These are phyloP conservation scores for Acanthaster planci DNA, from an alignment of 35 echinoderm and acorn worm genomes.

Conservation along the genomic window DNA sequence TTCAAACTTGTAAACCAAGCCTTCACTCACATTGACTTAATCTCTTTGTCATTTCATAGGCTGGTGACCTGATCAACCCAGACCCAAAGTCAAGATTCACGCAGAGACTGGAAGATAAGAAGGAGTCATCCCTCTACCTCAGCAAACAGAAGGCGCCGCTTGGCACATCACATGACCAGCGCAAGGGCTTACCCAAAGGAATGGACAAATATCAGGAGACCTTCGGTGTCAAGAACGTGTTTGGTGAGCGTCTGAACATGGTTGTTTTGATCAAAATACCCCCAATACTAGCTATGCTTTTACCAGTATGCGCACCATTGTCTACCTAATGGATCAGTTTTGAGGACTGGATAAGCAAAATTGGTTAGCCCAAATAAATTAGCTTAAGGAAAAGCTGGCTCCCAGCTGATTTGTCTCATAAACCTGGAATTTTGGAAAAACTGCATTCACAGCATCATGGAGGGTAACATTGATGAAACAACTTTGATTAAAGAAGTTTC, in stretches of 20 bases:
- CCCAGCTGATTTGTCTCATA: too few relatives aligned
- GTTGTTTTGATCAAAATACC: too few relatives aligned
- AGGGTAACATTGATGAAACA: too few relatives aligned
- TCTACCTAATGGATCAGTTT: too few relatives aligned
- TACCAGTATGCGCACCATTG: too few relatives aligned
- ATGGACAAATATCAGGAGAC: slow-evolving; percentile 50
- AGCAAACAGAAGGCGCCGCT: slow-evolving; percentile 93
- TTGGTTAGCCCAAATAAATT: too few relatives aligned
- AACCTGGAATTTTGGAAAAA: not conserved
- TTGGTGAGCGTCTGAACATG: slow-evolving; percentile 78
- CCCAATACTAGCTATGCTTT: too few relatives aligned
- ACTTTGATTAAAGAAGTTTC: not conserved
- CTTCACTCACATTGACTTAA: too few relatives aligned
- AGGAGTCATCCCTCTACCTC: slow-evolving; percentile 73
- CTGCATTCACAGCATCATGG: not conserved
- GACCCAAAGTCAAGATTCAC: slow-evolving; percentile 83
- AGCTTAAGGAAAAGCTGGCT: too few relatives aligned
- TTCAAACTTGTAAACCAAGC: too few relatives aligned
- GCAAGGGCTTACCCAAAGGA: slow-evolving; percentile 64
- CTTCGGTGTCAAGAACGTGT: slow-evolving; percentile 91
- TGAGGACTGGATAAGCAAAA: too few relatives aligned
- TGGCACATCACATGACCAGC: slow-evolving; percentile 89
- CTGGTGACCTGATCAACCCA: slow-evolving; percentile 85
- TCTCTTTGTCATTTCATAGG: slow-evolving; percentile 36
- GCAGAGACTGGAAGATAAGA: slow-evolving; percentile 83